Conservation (phyloP, 2,888 invertebrate genomes). For the Ethmia dodecea region DNA sequence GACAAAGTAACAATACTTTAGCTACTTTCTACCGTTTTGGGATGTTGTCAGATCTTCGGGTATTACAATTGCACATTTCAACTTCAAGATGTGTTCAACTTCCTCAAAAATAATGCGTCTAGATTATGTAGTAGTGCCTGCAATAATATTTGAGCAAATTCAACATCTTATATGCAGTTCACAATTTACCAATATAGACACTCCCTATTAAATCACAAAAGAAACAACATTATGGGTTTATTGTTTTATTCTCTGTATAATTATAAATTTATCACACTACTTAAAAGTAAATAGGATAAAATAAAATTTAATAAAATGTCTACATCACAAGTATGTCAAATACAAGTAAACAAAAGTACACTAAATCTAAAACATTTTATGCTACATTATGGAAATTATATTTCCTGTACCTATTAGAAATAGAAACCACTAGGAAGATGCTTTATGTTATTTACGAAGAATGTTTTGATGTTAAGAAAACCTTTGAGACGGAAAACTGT, state of each 20-base stretch:
- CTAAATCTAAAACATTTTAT: slow-evolving; percentile 32
- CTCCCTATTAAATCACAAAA: too few relatives aligned
- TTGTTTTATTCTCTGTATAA: slow-evolving; percentile 34
- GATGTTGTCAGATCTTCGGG: too few relatives aligned
- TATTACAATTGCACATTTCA: too few relatives aligned
- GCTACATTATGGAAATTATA: slow-evolving; percentile 17
- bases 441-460: slow-evolving; percentile 26
- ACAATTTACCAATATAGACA: too few relatives aligned
- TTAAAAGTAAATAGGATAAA: slow-evolving; percentile 32
- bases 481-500: slow-evolving; percentile 27
- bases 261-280: slow-evolving; percentile 33
- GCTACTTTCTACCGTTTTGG: too few relatives aligned
- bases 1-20: too few relatives aligned
- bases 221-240: too few relatives aligned
- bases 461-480: slow-evolving; percentile 32
- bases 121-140: too few relatives aligned
- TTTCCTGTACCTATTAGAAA: slow-evolving; percentile 29
- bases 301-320: slow-evolving; percentile 33
- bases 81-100: too few relatives aligned
- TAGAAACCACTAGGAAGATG: slow-evolving; percentile 50
- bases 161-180: too few relatives aligned
- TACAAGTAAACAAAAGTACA: slow-evolving; percentile 29
- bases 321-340: slow-evolving; percentile 41
- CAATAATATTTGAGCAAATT: too few relatives aligned
- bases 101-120: too few relatives aligned